phyloP scores from a whole-genome alignment of 2,888 invertebrate species.

The Patella depressa region DNA sequence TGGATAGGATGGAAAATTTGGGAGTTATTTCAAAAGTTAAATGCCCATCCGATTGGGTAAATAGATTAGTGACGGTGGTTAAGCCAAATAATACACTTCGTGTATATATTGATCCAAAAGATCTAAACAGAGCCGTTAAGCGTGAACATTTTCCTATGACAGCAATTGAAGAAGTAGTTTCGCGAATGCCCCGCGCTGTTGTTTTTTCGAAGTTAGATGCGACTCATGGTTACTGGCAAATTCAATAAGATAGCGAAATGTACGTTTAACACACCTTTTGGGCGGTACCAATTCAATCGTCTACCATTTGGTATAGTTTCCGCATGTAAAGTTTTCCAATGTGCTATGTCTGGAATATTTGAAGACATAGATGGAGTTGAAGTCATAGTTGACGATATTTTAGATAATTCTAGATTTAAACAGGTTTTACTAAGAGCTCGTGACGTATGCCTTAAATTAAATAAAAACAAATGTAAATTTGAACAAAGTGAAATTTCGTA shows the following conservation, averaged over 20 bases:
- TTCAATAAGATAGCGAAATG: constrained; percentile 8
- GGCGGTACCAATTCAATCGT: constrained; percentile 20
- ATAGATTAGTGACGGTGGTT: constrained; percentile 34
- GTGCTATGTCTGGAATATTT: constrained; percentile 26
- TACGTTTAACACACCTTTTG: constrained; percentile 27
- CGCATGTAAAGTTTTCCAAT: constrained; percentile 34
- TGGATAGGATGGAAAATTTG: constrained; percentile 32
- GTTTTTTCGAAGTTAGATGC: constrained; percentile 36
- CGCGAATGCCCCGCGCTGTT: constrained; percentile 29
- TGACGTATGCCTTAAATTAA: constrained; percentile 9
- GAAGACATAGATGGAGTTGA: constrained; percentile 31
- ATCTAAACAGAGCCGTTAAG: constrained; percentile 34
- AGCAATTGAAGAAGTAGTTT: constrained; percentile 37
- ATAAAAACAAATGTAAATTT: constrained; percentile 26
- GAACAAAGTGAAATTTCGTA: constrained; percentile 24
- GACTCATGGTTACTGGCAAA: constrained; percentile 35
- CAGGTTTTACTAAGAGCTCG: not conserved
- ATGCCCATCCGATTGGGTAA: constrained; percentile 33
- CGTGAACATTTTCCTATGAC: constrained; percentile 37
- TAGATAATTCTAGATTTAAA: constrained; percentile 23
- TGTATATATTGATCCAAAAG: constrained; percentile 38
- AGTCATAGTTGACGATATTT: constrained; percentile 37
- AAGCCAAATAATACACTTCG: constrained; percentile 30
- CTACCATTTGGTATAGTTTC: constrained; percentile 37
- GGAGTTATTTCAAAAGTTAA: constrained; percentile 35